phyloP scores from a whole-genome alignment of 1,140 invertebrate genomes.

The Ceratina australensis region DNA sequence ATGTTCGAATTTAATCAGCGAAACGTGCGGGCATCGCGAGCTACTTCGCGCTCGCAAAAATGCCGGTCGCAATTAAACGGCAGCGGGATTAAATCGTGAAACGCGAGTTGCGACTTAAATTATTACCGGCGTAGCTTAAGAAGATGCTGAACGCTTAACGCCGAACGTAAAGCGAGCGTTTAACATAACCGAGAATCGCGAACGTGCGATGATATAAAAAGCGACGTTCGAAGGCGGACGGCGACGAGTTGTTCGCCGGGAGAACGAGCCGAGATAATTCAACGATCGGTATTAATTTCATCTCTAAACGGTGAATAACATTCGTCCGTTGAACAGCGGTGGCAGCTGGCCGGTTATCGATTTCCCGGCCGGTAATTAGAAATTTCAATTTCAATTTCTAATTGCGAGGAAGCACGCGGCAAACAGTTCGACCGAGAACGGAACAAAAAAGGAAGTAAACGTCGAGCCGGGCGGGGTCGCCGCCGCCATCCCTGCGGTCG shows the following conservation, averaged over 20 bases:
- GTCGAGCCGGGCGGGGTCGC: neutral
- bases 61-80: too few relatives aligned
- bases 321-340: neutral
- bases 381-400: slow-evolving; percentile 44
- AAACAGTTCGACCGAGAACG: slow-evolving; percentile 17
- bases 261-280: neutral
- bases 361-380: slow-evolving; percentile 27
- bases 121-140: too few relatives aligned
- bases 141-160: neutral
- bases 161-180: neutral
- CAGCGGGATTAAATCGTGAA: too few relatives aligned
- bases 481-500: neutral
- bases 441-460: slow-evolving; percentile 9
- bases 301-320: slow-evolving; percentile 10
- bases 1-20: neutral
- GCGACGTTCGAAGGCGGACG: neutral
- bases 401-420: slow-evolving; percentile 4
- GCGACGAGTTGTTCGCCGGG: too few relatives aligned
- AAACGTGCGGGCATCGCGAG: too few relatives aligned
- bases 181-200: neutral
- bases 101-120: neutral
- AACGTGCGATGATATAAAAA: neutral
- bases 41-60: too few relatives aligned
- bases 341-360: slow-evolving; percentile 23
- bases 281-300: slow-evolving; percentile 24